Percentiles rank a stretch among this genome's conserved stretches.
These are phyloP conservation scores for Phyllotreta striolata DNA, from an alignment of 2,888 invertebrate genomes.

Conservation along the genomic window DNA sequence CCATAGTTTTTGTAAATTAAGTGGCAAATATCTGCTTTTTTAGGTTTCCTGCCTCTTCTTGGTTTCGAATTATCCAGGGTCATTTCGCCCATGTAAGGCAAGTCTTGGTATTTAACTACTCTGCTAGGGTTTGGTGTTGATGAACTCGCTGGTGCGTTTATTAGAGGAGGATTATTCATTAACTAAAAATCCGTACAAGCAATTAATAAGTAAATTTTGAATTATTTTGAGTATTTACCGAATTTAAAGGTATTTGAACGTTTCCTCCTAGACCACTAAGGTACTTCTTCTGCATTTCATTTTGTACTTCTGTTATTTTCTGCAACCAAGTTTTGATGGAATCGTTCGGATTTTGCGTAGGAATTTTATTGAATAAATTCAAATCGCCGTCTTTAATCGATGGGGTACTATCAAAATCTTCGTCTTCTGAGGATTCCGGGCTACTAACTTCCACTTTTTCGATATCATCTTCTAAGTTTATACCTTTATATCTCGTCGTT, in stretches of 20 bases:
- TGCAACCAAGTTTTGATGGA: conserved; percentile 79
- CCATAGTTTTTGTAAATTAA: conserved; percentile 92
- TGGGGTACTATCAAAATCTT: conserved; percentile 37
- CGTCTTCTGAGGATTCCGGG: conserved; percentile 51
- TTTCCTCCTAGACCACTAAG: conserved; percentile 32
- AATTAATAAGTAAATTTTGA: background rate
- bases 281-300: conserved; percentile 62
- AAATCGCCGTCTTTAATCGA: conserved; percentile 27
- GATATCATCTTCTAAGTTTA: conserved; percentile 57
- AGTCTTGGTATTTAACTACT: conserved; percentile 78
- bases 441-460: conserved; percentile 58
- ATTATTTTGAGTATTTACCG: conserved; percentile 25
- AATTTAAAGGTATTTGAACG: conserved; percentile 24
- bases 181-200: conserved; percentile 17
- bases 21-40: conserved; percentile 92
- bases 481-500: conserved; percentile 45
- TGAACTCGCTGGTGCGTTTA: conserved; percentile 16
- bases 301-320: conserved; percentile 76
- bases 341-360: conserved; percentile 66
- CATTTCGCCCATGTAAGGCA: conserved; percentile 94
- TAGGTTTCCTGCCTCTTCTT: conserved; percentile 85
- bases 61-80: conserved; percentile 89
- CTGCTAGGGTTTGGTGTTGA: conserved; percentile 48
- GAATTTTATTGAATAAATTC: conserved; percentile 51
- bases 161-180: conserved; percentile 14